Evolutionary conservation across 92 coral and sea anemone genomes (phyloP).

Genomic region (Palythoa grandis): DNA sequence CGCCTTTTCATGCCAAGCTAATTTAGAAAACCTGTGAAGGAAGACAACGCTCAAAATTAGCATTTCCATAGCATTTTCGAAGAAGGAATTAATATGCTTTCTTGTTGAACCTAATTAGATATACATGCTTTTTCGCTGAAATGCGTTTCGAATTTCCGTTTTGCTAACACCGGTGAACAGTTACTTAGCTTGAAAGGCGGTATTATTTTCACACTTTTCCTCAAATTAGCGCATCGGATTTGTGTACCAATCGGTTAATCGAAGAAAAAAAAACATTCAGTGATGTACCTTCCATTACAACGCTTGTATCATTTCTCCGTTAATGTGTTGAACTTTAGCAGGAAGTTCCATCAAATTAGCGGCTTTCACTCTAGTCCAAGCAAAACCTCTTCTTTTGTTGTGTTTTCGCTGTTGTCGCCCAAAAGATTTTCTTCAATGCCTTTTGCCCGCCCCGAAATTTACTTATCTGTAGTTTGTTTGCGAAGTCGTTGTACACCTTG

Average conservation of each 20-base stretch:
- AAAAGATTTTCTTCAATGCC: conserved; percentile 24
- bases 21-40: conserved; percentile 32
- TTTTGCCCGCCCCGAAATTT: conserved; percentile 41
- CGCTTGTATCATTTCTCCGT: conserved; percentile 28
- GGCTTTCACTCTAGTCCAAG: background rate
- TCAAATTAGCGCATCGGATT: conserved; percentile 27
- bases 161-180: conserved; percentile 8
- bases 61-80: conserved; percentile 38
- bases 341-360: conserved; percentile 34
- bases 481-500: conserved; percentile 9
- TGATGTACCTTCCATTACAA: conserved; percentile 11
- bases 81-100: conserved; percentile 6
- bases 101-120: conserved; percentile 6
- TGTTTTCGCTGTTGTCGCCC: conserved; percentile 28
- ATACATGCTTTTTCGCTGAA: conserved; percentile 4
- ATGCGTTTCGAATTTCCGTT: conserved; percentile 15
- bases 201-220: conserved; percentile 21
- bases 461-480: conserved; percentile 42
- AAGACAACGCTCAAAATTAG: conserved; percentile 10
- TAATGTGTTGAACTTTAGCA: conserved; percentile 40
- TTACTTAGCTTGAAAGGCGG: background rate
- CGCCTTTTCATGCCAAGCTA: conserved; percentile 38
- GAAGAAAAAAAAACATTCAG: conserved; percentile 30
- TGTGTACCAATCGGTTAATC: conserved; percentile 13
- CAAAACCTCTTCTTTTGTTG: conserved; percentile 10